Conservation (phyloP, 2,888 invertebrate species). For the Gymnocheta viridis region DNA sequence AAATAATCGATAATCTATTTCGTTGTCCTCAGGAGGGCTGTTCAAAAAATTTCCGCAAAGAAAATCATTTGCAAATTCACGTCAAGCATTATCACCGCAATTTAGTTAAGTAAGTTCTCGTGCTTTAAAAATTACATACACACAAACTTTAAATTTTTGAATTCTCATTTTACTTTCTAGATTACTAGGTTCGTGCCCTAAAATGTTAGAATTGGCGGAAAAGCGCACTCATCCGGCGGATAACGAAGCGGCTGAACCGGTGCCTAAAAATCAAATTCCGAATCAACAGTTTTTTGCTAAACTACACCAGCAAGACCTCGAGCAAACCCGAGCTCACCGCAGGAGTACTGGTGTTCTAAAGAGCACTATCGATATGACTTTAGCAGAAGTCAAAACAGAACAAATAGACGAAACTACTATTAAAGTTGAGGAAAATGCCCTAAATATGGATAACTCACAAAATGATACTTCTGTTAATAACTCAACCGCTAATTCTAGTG, state of each 20-base stretch:
- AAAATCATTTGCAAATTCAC: conserved; percentile 95
- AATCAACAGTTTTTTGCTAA: conserved; percentile 82
- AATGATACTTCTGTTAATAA: conserved; percentile 60
- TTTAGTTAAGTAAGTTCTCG: conserved; percentile 84
- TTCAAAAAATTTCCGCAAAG: conserved; percentile 94
- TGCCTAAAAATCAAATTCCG: conserved; percentile 81
- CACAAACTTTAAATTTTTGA: not conserved
- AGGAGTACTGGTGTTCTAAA: conserved; percentile 65
- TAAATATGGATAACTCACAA: conserved; percentile 47
- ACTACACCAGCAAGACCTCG: conserved; percentile 81
- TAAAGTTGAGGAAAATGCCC: conserved; percentile 41
- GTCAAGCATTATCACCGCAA: conserved; percentile 96
- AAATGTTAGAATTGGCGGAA: conserved; percentile 92
- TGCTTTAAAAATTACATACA: not conserved
- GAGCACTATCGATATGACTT: not conserved
- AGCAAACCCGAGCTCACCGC: conserved; percentile 77
- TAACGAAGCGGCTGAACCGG: conserved; percentile 83
- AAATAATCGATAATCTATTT: conserved; percentile 86
- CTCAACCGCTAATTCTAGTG: conserved; percentile 52
- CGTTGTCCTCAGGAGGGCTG: conserved; percentile 92
- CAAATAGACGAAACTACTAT: conserved; percentile 13
- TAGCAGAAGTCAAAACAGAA: conserved; percentile 54
- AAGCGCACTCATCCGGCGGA: conserved; percentile 85
- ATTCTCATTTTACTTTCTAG: conserved; percentile 66
- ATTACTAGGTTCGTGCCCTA: conserved; percentile 89